phyloP scores from a whole-genome alignment of 2,797 vertebrate genomes.

The Anomalospiza imberbis region DNA sequence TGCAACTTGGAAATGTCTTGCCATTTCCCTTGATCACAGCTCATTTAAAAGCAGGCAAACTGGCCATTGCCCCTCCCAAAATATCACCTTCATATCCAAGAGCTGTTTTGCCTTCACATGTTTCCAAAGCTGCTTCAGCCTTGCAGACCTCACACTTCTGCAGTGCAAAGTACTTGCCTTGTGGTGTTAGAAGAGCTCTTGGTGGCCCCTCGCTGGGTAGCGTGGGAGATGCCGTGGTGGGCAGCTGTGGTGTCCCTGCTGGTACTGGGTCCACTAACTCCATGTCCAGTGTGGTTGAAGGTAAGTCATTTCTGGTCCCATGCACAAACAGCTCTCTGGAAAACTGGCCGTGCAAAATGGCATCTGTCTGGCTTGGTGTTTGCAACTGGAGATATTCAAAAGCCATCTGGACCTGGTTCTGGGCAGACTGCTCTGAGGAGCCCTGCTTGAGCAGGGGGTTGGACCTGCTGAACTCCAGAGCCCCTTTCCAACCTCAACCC shows the following conservation, averaged over 20 bases:
- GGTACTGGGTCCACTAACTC: not conserved
- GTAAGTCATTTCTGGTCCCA: not conserved
- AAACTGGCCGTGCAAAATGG: not conserved
- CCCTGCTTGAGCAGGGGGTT: not conserved
- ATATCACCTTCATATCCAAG: not conserved
- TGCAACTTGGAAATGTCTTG: not conserved
- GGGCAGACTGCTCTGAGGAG: not conserved
- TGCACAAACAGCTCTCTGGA: not conserved
- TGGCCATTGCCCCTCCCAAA: not conserved
- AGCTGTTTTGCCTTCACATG: not conserved
- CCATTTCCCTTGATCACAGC: not conserved
- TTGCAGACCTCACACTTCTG: accelerated
- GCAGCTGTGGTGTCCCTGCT: not conserved
- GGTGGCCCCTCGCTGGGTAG: not conserved
- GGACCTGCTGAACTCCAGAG: not conserved
- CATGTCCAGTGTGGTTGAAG: not conserved
- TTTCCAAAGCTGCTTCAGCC: not conserved
- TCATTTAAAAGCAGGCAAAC: not conserved
- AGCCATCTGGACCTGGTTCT: accelerated
- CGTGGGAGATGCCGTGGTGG: accelerated
- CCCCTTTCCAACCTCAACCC: not conserved
- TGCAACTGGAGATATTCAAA: not conserved
- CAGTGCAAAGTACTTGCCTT: not conserved
- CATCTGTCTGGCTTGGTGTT: not conserved
- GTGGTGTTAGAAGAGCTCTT: not conserved